Percentiles rank a stretch among this genome's conserved stretches.
Conservation (phyloP, 2,888 invertebrate species). For the Dicyrtoma fusca region DNA sequence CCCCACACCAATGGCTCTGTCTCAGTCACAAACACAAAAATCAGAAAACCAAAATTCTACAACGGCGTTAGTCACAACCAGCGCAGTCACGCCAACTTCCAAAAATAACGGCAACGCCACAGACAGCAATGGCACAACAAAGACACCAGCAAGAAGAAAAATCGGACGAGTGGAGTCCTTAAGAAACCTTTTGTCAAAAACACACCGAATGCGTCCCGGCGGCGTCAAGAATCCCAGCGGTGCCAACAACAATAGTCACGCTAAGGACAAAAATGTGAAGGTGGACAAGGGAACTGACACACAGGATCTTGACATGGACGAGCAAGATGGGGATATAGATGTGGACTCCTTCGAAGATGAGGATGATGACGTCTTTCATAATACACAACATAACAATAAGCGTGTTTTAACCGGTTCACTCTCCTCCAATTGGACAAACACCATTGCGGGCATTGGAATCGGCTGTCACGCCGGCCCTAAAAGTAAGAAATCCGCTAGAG, state of each 20-base stretch:
- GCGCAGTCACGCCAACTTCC: not conserved
- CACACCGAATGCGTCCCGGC: conserved; percentile 57
- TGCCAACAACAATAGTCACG: conserved; percentile 1
- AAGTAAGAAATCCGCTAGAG: no score
- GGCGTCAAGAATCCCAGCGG: not conserved
- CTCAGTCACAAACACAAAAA: not conserved
- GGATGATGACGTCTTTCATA: conserved; percentile 33
- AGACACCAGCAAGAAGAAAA: conserved; percentile 37
- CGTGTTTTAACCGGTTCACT: no score
- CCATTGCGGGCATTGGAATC: no score
- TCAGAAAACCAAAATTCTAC: not conserved
- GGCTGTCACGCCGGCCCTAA: no score
- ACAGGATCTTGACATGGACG: conserved; percentile 42
- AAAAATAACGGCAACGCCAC: not conserved
- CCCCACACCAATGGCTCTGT: not conserved
- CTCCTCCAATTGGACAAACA: no score
- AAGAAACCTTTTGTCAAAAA: conserved; percentile 62
- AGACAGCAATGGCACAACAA: not conserved
- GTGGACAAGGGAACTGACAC: conserved; percentile 52
- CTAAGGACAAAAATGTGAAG: no score
- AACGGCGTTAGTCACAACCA: not conserved
- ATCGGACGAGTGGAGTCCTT: conserved; percentile 65
- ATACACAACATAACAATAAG: not conserved
- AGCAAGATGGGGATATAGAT: conserved; percentile 13
- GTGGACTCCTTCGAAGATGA: conserved; percentile 31